Conservation (phyloP, 2,797 vertebrate species). For the Sebastes matsubarae region DNA sequence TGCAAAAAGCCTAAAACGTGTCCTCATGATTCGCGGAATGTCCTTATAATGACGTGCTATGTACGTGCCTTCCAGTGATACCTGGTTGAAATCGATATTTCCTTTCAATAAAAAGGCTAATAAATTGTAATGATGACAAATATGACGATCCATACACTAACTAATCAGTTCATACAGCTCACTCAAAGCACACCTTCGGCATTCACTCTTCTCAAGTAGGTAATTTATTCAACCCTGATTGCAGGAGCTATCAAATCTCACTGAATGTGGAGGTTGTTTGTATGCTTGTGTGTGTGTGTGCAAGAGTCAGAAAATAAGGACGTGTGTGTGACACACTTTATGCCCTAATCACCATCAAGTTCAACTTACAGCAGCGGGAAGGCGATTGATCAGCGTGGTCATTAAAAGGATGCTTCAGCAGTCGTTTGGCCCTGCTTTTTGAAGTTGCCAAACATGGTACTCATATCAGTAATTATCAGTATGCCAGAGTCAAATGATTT, state of each 20-base stretch:
- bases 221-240: slow-evolving; percentile 62
- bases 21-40: no score
- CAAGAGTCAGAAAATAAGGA: background rate
- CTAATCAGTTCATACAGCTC: slow-evolving; percentile 26
- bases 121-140: background rate
- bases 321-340: slow-evolving; percentile 37
- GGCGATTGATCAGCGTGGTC: slow-evolving; percentile 64
- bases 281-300: background rate
- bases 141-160: background rate
- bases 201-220: slow-evolving; percentile 29
- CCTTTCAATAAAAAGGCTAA: background rate
- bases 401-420: slow-evolving; percentile 61
- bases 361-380: slow-evolving; percentile 57
- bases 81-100: background rate
- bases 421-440: slow-evolving; percentile 52
- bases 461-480: slow-evolving; percentile 69
- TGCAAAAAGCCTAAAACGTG: no score
- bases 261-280: slow-evolving; percentile 56
- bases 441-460: slow-evolving; percentile 59
- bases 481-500: slow-evolving; percentile 66
- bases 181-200: slow-evolving; percentile 26
- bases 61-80: no score
- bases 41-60: no score
- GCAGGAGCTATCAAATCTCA: slow-evolving; percentile 46
- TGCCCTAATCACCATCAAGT: slow-evolving; percentile 69